phyloP scores from a whole-genome alignment of 1,140 invertebrate genomes.

The Conus ventricosus region DNA sequence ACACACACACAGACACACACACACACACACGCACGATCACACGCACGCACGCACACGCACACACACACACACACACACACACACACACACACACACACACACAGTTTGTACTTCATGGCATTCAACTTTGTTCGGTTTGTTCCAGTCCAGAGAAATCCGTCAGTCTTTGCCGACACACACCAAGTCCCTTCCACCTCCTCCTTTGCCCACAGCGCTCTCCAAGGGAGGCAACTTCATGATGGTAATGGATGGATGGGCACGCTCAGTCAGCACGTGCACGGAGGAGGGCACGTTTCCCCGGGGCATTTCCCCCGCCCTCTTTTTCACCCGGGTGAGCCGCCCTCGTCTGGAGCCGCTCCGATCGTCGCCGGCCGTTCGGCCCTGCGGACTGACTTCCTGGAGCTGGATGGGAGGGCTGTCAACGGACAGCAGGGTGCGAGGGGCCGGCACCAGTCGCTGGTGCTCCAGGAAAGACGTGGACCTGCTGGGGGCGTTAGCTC shows the following conservation, averaged over 20 bases:
- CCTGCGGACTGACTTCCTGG: background rate
- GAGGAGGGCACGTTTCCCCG: conserved; percentile 4
- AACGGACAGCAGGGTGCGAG: conserved; percentile 14
- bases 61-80: no score
- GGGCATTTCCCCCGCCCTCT: conserved; percentile 11
- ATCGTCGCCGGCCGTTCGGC: background rate
- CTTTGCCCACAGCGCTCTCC: conserved; percentile 31
- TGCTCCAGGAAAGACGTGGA: background rate
- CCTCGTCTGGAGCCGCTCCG: background rate
- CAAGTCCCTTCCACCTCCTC: background rate
- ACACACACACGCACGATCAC: no score
- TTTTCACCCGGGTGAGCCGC: conserved; percentile 21
- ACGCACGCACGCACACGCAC: no score
- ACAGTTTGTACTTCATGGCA: no score
- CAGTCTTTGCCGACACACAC: conserved; percentile 25
- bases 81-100: no score
- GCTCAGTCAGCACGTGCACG: background rate
- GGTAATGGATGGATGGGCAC: conserved; percentile 28
- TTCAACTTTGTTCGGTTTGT: no score
- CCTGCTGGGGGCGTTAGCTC: background rate
- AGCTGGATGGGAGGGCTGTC: background rate
- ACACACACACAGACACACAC: no score
- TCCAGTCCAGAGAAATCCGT: background rate
- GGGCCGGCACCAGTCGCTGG: background rate
- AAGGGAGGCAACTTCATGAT: conserved; percentile 57